Conservation (phyloP, 2,113 vertebrate genomes). For the Ivindomyrus marchei region DNA sequence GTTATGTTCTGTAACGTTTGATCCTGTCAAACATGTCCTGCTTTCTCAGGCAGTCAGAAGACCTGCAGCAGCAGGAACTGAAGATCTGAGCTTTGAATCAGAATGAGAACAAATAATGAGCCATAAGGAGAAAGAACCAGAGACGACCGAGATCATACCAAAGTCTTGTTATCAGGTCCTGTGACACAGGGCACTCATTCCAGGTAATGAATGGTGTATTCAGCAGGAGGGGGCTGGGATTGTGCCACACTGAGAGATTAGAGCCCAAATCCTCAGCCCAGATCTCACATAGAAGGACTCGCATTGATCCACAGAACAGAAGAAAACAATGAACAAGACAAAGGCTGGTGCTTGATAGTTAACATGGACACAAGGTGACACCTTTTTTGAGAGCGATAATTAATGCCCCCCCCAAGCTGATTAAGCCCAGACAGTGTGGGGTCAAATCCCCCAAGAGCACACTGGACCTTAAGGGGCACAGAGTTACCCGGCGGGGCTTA, state of each 20-base stretch:
- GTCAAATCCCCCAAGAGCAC: not conserved
- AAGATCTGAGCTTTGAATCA: slow-evolving; percentile 39
- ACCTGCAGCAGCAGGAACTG: not conserved
- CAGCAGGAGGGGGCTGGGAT: slow-evolving; percentile 49
- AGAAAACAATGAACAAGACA: not conserved
- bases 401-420: not conserved
- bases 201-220: slow-evolving; percentile 46
- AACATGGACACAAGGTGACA: not conserved
- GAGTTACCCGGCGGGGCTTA: not conserved
- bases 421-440: not conserved
- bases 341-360: not conserved
- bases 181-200: slow-evolving; percentile 21
- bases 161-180: slow-evolving; percentile 34
- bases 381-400: not conserved
- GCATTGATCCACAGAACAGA: not conserved
- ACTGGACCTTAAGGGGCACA: not conserved
- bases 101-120: slow-evolving; percentile 54
- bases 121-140: not conserved
- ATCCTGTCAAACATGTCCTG: not conserved
- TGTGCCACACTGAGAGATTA: slow-evolving; percentile 74
- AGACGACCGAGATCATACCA: slow-evolving; percentile 27
- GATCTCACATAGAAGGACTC: slow-evolving; percentile 26
- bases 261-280: slow-evolving; percentile 71
- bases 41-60: not conserved
- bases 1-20: not conserved